Base-by-base conservation (phyloP, 2,113 vertebrate species). In the Aldabrachelys gigantea region DNA sequence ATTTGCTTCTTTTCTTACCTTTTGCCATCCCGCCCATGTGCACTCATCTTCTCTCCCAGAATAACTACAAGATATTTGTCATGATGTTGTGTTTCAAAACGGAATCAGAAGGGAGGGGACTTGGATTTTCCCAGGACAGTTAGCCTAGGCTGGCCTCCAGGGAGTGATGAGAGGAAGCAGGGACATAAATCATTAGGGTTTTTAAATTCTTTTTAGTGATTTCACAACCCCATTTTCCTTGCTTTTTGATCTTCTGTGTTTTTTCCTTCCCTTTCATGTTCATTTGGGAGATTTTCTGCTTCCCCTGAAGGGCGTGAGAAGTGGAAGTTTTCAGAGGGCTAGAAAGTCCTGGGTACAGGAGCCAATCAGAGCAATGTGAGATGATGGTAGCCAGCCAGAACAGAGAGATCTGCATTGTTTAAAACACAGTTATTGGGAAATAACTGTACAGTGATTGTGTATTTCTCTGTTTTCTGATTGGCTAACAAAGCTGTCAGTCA, bases 1-100 rank as follows among this genome's bases (percentile, higher is more conserved):
- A 75, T 3, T 94, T 93, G 41, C n/a, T 87, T 87, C 96, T 56
- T 85, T 95, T 29, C 75, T 80, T 86, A 14, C 3, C 22, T 8
- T 53, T 29, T 27, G 72, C 76, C 22, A 27, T 53, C 91, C 49
- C 84, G 38, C 93, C 92, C 29, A 50, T 65, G 91, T 95, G 85
- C 52, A 81, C 27, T 59, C 35, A 19, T 69, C 16, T n/a, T 11
- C 7, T 44, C 12, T 35, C 72, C 14, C 24, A 49, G 52, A 19
- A 80, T 62, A 87, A 89, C 7, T 0, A 2, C 6, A 44, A 80
- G 44, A 82, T 27, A 2, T 31, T 56, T 80, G 52, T 85, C 22
- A 29, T 44, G 80, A n/a, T 27, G 10, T n/a, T 31, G 4, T 80
- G 3, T 83, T 94, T 93, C 29, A 87, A 91, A 84, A 94, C 14